Percentiles rank a stretch among this genome's conserved stretches.
Evolutionary conservation across 2,888 invertebrate species (phyloP).

Genomic region (Cosmopolites sordidus): DNA sequence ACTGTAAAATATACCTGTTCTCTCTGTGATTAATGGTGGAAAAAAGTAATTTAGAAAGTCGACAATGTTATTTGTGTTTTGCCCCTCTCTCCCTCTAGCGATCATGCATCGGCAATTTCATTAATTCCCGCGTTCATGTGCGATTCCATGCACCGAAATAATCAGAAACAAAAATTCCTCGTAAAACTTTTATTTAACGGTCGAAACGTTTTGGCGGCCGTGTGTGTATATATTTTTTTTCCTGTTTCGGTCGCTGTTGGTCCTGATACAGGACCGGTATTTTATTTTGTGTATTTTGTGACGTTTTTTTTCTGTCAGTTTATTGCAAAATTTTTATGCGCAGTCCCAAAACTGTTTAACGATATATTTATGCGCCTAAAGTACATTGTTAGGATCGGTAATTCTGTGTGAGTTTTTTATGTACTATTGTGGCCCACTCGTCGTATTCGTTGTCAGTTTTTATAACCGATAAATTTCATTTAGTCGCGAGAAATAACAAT

Average conservation of each 20-base stretch:
- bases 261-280: no score
- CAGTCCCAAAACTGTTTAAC: slow-evolving; percentile 6
- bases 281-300: background rate
- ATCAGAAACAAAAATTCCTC: background rate
- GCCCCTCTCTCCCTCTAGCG: no score
- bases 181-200: background rate
- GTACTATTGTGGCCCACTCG: slow-evolving; percentile 22
- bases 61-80: no score
- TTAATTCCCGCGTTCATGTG: background rate
- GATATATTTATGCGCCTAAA: slow-evolving; percentile 16
- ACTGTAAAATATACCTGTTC: no score
- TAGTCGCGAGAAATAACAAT: slow-evolving; percentile 10
- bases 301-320: slow-evolving; percentile 7
- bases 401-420: slow-evolving; percentile 15
- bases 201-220: background rate
- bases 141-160: slow-evolving; percentile 1
- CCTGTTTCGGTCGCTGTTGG: no score
- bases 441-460: slow-evolving; percentile 16
- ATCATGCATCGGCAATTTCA: background rate
- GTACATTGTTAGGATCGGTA: slow-evolving; percentile 14
- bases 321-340: slow-evolving; percentile 15
- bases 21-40: no score
- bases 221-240: background rate
- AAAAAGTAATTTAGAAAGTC: no score
- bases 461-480: slow-evolving; percentile 18